phyloP scores from a whole-genome alignment of 2,888 invertebrate genomes.

The Zeuzera pyrina region DNA sequence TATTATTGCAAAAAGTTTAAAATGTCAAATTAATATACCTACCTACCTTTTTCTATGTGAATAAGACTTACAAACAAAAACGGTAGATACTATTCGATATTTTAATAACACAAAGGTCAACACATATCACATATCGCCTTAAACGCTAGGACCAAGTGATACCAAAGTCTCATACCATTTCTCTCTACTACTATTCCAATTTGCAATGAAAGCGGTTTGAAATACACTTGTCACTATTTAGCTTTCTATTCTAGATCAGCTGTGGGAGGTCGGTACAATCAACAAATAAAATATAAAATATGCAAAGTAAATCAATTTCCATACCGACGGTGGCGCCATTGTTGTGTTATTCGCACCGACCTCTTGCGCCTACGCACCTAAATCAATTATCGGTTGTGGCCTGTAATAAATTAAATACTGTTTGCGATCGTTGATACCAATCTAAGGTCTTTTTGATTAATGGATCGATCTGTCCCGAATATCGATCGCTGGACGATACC shows the following conservation, averaged over 20 bases:
- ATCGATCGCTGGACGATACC: constrained; percentile 33
- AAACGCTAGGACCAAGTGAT: too few species aligned
- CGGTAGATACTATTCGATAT: too few species aligned
- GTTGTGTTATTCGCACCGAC: constrained; percentile 50
- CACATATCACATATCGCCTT: too few species aligned
- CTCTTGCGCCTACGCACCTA: constrained; percentile 55
- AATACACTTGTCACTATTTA: neutral
- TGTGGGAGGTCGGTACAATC: constrained; percentile 6
- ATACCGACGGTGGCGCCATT: constrained; percentile 59
- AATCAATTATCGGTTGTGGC: constrained; percentile 54
- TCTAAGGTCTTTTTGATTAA: constrained; percentile 62
- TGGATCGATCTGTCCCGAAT: constrained; percentile 53
- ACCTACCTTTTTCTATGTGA: too few species aligned
- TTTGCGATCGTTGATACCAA: constrained; percentile 58
- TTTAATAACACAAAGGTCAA: too few species aligned
- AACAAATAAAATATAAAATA: constrained; percentile 13
- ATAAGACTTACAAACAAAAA: too few species aligned
- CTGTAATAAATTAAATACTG: constrained; percentile 64
- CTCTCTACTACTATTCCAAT: too few species aligned
- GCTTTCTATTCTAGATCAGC: constrained; percentile 3
- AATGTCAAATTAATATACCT: too few species aligned
- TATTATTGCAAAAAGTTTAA: too few species aligned
- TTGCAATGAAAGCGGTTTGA: too few species aligned
- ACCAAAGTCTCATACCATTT: too few species aligned
- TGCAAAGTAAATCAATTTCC: constrained; percentile 25